These are phyloP conservation scores for Pinna nobilis DNA, from an alignment of 1,140 invertebrate genomes.

Conservation along the genomic window DNA sequence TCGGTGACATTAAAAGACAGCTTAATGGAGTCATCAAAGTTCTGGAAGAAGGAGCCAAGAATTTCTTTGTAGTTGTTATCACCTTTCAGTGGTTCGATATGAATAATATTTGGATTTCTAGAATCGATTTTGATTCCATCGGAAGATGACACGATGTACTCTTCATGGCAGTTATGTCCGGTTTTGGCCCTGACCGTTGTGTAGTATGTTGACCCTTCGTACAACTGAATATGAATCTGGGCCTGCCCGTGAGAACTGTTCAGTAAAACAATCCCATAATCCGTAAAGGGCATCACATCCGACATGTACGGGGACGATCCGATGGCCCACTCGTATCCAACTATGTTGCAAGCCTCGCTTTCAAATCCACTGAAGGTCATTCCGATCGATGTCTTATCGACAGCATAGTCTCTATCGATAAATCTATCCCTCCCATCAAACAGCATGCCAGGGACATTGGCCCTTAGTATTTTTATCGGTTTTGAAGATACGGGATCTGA, in stretches of 20 bases:
- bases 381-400: conserved; percentile 49
- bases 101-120: conserved; percentile 23
- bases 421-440: conserved; percentile 44
- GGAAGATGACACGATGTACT: conserved; percentile 51
- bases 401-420: conserved; percentile 41
- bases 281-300: conserved; percentile 45
- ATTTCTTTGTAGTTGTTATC: background rate
- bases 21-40: background rate
- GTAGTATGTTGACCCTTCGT: conserved; percentile 47
- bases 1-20: conserved; percentile 3
- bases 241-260: conserved; percentile 43
- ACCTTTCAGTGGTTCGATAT: background rate
- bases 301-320: conserved; percentile 46
- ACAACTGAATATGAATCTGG: conserved; percentile 42
- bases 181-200: conserved; percentile 47
- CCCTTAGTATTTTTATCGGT: conserved; percentile 44
- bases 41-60: background rate
- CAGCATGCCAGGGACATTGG: conserved; percentile 48
- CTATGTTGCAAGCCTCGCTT: conserved; percentile 50
- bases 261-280: conserved; percentile 46
- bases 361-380: conserved; percentile 54
- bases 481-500: conserved; percentile 19
- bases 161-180: conserved; percentile 46
- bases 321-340: conserved; percentile 53
- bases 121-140: conserved; percentile 49